phyloP scores from a whole-genome alignment of 2,888 invertebrate species.

The Drosophila maculinotata region DNA sequence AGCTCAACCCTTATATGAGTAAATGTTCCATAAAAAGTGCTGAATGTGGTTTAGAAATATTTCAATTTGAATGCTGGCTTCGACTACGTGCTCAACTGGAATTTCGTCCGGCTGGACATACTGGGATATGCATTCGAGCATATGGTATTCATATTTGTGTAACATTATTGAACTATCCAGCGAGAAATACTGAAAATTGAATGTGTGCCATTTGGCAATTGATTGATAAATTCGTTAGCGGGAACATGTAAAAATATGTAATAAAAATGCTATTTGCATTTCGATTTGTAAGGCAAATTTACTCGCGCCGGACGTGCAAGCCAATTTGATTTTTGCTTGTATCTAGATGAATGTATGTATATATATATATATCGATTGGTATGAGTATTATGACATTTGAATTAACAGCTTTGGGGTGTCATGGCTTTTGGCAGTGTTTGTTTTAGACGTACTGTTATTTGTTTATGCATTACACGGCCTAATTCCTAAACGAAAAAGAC shows the following conservation, averaged over 20 bases:
- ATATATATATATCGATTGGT: constrained; percentile 53
- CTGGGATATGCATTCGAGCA: background rate
- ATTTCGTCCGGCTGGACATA: background rate
- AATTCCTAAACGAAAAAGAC: constrained; percentile 39
- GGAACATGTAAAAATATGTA: constrained; percentile 53
- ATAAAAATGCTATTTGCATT: constrained; percentile 56
- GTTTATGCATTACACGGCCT: constrained; percentile 65
- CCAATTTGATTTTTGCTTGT: constrained; percentile 28
- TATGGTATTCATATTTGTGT: constrained; percentile 3
- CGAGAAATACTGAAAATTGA: constrained; percentile 14
- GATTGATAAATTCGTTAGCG: constrained; percentile 79
- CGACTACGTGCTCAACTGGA: background rate
- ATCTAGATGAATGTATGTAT: constrained; percentile 2
- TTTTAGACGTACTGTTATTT: constrained; percentile 51
- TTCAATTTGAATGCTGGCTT: constrained; percentile 8
- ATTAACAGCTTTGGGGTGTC: constrained; percentile 41
- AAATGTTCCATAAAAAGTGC: background rate
- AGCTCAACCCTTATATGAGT: background rate
- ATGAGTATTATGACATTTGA: constrained; percentile 55
- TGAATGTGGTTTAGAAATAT: background rate
- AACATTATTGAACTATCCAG: constrained; percentile 15
- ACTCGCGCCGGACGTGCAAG: constrained; percentile 32
- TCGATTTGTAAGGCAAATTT: constrained; percentile 54
- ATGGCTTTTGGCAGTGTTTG: constrained; percentile 44
- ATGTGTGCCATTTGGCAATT: constrained; percentile 42